Conservation (phyloP, 2,888 invertebrate species). For the Morpho deidamia region DNA sequence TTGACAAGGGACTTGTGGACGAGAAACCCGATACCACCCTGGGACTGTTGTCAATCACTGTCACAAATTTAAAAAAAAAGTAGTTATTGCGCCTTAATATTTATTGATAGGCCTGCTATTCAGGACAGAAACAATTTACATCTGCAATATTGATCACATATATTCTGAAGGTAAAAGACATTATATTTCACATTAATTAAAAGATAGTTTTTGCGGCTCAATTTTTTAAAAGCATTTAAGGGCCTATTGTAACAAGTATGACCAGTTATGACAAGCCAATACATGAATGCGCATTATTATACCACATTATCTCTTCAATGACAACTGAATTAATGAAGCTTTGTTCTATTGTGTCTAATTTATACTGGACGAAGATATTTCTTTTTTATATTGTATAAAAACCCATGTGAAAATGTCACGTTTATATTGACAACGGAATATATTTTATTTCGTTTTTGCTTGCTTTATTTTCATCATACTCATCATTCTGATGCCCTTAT, state of each 20-base stretch:
- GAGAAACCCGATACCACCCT: no score
- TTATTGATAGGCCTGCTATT: no score
- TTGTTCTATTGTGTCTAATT: conserved; percentile 33
- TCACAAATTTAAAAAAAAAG: no score
- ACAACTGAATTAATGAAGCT: conserved; percentile 37
- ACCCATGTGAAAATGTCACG: conserved; percentile 7
- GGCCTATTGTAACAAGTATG: conserved; percentile 32
- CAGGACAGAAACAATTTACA: no score
- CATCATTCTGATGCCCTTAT: no score
- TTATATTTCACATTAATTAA: conserved; percentile 2
- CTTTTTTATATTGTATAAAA: conserved; percentile 9
- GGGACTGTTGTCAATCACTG: no score
- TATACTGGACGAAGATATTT: conserved; percentile 8
- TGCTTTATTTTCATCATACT: no score
- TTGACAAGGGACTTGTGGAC: no score
- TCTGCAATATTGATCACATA: no score
- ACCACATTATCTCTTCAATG: conserved; percentile 34
- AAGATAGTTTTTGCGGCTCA: not conserved
- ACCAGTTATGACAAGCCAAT: conserved; percentile 47
- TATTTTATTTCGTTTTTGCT: no score
- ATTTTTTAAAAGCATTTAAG: not conserved
- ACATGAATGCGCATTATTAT: conserved; percentile 49
- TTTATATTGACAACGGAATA: not conserved
- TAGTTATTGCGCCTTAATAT: no score
- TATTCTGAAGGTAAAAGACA: not conserved